Base-by-base conservation (phyloP, 2,113 vertebrate genomes). In the Hippopotamus amphibius region DNA sequence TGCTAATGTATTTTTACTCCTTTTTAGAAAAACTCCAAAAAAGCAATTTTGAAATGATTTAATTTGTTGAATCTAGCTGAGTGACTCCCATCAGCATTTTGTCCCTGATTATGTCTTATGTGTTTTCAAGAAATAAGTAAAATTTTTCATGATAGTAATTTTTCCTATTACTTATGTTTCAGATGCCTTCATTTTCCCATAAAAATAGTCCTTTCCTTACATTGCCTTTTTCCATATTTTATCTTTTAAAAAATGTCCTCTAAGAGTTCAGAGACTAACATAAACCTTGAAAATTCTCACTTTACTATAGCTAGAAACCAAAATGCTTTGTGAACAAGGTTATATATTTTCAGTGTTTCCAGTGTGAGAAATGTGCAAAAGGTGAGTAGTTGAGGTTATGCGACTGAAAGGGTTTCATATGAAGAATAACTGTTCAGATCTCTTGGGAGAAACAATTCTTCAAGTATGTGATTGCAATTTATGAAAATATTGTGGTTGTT, bases 311-410 rank as follows among this genome's bases (percentile, higher is more conserved):
- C n/a, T 79, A 87, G 57, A 80, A 96, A 72, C n/a, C 63, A 41
- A 95, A 95, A 76, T 37, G 13, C 48, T 89, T 0, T 93, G 61
- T 79, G 72, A 93, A 84, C 15, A 41, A 93, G 55, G 41, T 86
- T 92, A 68, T 88, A 30, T 85, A 88, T 80, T 88, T 90, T 80
- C 50, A 93, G 4, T 57, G 57, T 92, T 80, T 92, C 7, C 10
- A 65, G 55, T 53, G 16, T 93, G 68, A 97, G 68, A 87, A 95
- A 76, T 96, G 85, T 92, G 5, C 8, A 69, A 87, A 96, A 92
- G 50, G 57, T 96, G 53, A 95, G 19, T 30, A 65, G 14, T 55
- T 79, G 50, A 90, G 57, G 5, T 90, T 90, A 76, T 50, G 6
- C 95, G 88, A 48, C 46, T 43, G 71, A 57, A 92, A 93, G 21